Conservation (phyloP, 2,888 invertebrate species). For the Coenonympha glycerion region DNA sequence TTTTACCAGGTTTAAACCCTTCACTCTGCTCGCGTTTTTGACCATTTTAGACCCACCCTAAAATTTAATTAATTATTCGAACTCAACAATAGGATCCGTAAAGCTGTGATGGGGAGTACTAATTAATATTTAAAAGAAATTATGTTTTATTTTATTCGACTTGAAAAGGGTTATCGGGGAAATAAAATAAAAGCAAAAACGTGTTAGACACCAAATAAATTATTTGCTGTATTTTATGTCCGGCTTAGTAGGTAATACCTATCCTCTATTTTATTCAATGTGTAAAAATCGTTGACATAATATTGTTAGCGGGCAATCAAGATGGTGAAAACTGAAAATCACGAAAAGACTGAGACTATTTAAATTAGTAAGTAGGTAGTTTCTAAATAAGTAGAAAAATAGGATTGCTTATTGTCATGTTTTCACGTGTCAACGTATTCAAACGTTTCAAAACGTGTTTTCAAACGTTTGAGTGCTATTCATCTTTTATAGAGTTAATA, state of each 20-base stretch:
- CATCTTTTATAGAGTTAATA: no score
- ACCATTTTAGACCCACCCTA: no score
- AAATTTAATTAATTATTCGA: neutral
- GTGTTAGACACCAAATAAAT: constrained; percentile 39
- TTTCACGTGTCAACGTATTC: no score
- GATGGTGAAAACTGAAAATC: neutral
- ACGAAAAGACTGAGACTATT: neutral
- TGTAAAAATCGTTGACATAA: neutral
- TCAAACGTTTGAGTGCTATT: no score
- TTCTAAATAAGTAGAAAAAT: no score
- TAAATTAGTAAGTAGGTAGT: neutral
- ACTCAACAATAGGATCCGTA: neutral
- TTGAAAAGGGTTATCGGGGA: constrained; percentile 59
- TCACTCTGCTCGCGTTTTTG: no score
- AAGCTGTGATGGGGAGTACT: constrained; percentile 22
- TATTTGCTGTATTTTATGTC: constrained; percentile 28
- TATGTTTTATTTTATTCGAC: constrained; percentile 53
- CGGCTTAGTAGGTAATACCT: constrained; percentile 16
- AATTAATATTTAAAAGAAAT: constrained; percentile 63
- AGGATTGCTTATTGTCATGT: no score
- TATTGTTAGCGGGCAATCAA: neutral
- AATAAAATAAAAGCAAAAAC: constrained; percentile 51
- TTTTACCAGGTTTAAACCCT: no score
- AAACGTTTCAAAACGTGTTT: no score
- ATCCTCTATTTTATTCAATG: neutral